Evolutionary conservation across 2,888 invertebrate genomes (phyloP).

Genomic region (Cheilosia vernalis): DNA sequence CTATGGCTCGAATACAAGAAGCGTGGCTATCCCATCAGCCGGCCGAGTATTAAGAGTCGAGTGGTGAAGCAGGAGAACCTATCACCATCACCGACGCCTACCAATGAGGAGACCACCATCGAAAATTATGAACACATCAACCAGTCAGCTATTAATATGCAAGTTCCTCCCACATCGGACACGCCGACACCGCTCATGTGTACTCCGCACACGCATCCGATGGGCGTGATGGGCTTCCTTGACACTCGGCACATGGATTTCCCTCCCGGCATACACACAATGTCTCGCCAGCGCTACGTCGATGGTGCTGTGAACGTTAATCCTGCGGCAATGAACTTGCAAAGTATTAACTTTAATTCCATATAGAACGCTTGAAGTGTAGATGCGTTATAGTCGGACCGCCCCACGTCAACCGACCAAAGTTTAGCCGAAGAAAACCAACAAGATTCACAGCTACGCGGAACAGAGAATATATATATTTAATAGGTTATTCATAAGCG

Average conservation of each 20-base stretch:
- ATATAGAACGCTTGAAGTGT: conserved; percentile 85
- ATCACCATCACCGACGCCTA: conserved; percentile 85
- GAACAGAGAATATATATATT: conserved; percentile 57
- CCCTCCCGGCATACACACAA: conserved; percentile 85
- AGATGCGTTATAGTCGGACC: conserved; percentile 46
- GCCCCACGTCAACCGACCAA: conserved; percentile 5
- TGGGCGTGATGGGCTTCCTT: conserved; percentile 88
- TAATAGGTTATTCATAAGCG: conserved; percentile 56
- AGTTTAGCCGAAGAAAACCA: conserved; percentile 52
- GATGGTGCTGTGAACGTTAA: conserved; percentile 84
- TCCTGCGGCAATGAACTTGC: conserved; percentile 88
- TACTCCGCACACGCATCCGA: conserved; percentile 86
- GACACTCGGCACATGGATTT: conserved; percentile 90
- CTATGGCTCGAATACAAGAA: conserved; percentile 94
- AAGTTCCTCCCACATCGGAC: conserved; percentile 83
- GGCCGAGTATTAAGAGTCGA: conserved; percentile 90
- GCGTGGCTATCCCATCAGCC: conserved; percentile 91
- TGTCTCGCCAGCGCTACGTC: conserved; percentile 84
- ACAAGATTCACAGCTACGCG: conserved; percentile 28
- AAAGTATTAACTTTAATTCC: conserved; percentile 90
- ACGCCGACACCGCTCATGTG: conserved; percentile 86
- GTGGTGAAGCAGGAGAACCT: conserved; percentile 88
- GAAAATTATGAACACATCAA: conserved; percentile 82
- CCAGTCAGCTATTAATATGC: conserved; percentile 83
- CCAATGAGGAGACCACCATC: conserved; percentile 83